Conservation (phyloP, 1,140 invertebrate genomes). For the Nasonia giraulti region DNA sequence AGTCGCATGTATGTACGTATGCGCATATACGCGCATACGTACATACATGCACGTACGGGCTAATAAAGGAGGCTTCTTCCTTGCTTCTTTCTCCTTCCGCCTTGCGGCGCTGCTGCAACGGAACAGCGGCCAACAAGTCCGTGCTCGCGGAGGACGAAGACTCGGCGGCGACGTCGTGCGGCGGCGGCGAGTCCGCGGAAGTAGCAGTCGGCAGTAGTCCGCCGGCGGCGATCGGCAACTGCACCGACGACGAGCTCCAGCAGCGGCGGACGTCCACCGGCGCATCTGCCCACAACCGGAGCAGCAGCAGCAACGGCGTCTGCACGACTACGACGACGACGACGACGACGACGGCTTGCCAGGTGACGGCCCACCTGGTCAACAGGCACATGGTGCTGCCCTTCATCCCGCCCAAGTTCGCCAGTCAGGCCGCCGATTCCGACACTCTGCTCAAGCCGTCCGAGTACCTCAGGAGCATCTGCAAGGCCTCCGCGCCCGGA, state of each 20-base stretch:
- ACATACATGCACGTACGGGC: constrained; percentile 27
- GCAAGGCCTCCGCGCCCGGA: constrained; percentile 65
- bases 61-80: background rate
- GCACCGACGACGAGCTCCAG: background rate
- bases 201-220: background rate
- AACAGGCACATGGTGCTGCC: constrained; percentile 89
- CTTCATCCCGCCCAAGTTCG: constrained; percentile 92
- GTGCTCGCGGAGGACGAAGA: background rate
- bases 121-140: constrained; percentile 63
- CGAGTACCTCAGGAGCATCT: constrained; percentile 90
- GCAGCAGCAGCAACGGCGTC: background rate
- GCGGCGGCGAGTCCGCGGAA: constrained; percentile 4
- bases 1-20: no score
- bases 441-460: constrained; percentile 92
- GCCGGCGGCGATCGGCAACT: background rate
- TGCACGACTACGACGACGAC: background rate
- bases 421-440: constrained; percentile 78
- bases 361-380: constrained; percentile 77
- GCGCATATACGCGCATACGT: no score
- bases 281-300: constrained; percentile 61
- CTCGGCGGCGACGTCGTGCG: background rate
- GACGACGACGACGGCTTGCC: constrained; percentile 45
- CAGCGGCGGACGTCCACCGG: constrained; percentile 53
- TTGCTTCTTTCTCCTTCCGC: background rate
- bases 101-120: constrained; percentile 59